Percentiles rank a stretch among this genome's conserved stretches.
These are phyloP conservation scores for Dendrophyllia cribrosa DNA, from an alignment of 64 coral and sea anemone species.

Conservation along the genomic window DNA sequence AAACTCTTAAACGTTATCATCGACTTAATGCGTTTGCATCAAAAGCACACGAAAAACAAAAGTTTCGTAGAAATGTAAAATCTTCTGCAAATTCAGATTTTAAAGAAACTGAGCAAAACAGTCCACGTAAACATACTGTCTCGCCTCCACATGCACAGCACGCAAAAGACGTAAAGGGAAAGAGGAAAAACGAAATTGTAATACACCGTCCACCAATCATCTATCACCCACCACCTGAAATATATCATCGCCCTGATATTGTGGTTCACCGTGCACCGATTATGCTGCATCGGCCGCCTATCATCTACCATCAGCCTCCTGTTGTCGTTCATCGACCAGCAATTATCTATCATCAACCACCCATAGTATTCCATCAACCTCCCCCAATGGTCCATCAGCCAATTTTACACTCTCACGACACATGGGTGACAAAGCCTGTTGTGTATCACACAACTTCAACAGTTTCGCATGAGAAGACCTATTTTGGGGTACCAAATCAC, in stretches of 20 bases:
- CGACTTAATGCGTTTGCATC: background rate
- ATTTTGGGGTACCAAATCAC: conserved; percentile 78
- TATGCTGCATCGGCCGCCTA: conserved; percentile 92
- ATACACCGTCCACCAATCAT: conserved; percentile 99
- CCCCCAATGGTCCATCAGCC: conserved; percentile 92
- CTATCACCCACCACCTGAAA: conserved; percentile 97
- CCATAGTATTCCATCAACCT: conserved; percentile 98
- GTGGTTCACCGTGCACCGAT: conserved; percentile 97
- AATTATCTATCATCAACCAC: conserved; percentile 95
- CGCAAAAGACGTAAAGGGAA: conserved; percentile 75
- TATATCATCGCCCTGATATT: conserved; percentile 96
- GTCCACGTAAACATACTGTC: background rate
- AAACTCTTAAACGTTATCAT: conserved; percentile 1
- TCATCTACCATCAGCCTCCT: conserved; percentile 96
- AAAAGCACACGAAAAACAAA: background rate
- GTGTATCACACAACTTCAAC: conserved; percentile 72
- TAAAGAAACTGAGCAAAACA: conserved; percentile 32
- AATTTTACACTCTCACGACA: conserved; percentile 91
- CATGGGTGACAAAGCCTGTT: conserved; percentile 76
- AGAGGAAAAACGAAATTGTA: conserved; percentile 87
- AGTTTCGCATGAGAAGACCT: conserved; percentile 72
- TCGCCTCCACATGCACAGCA: conserved; percentile 62
- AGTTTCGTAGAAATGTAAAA: conserved; percentile 56
- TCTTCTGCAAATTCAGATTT: conserved; percentile 13
- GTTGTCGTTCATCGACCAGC: conserved; percentile 96